Conservation (phyloP, 2,113 vertebrate genomes). For the Peucedramus taeniatus region DNA sequence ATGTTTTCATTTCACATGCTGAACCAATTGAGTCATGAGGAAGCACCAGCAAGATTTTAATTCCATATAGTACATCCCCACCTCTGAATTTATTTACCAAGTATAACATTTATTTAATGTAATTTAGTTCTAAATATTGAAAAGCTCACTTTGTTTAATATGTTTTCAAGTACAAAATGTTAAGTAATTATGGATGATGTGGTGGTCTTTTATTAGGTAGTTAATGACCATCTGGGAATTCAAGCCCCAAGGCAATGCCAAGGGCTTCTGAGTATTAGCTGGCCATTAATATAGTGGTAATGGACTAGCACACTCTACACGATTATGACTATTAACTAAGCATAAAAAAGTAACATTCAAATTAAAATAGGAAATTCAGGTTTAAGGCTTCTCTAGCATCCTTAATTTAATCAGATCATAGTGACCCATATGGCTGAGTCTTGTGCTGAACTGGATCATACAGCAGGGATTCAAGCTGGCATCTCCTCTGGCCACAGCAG, state of each 20-base stretch:
- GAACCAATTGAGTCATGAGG: conserved; percentile 23
- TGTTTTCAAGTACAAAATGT: conserved; percentile 71
- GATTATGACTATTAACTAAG: conserved; percentile 63
- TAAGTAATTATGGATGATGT: conserved; percentile 74
- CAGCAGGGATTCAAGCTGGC: not conserved
- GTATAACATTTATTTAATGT: conserved; percentile 73
- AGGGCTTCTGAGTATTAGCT: conserved; percentile 66
- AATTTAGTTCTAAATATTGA: conserved; percentile 73
- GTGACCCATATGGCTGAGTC: conserved; percentile 47
- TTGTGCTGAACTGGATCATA: conserved; percentile 4
- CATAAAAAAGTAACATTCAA: conserved; percentile 56
- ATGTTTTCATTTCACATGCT: not conserved
- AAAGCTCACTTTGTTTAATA: conserved; percentile 76
- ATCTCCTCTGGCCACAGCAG: not conserved
- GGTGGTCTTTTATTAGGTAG: conserved; percentile 74
- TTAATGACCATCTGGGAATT: conserved; percentile 73
- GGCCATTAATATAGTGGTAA: conserved; percentile 66
- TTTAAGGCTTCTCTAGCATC: conserved; percentile 52
- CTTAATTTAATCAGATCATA: conserved; percentile 55
- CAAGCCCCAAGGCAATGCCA: conserved; percentile 64
- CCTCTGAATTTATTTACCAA: conserved; percentile 69
- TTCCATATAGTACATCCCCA: conserved; percentile 65
- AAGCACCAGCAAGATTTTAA: conserved; percentile 56
- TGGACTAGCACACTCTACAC: conserved; percentile 62
- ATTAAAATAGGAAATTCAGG: conserved; percentile 56